A percentile compares a stretch with the other conserved stretches of the same genome.
Evolutionary conservation across 2,888 invertebrate species (phyloP).

Genomic region (Oeneis ivallda): DNA sequence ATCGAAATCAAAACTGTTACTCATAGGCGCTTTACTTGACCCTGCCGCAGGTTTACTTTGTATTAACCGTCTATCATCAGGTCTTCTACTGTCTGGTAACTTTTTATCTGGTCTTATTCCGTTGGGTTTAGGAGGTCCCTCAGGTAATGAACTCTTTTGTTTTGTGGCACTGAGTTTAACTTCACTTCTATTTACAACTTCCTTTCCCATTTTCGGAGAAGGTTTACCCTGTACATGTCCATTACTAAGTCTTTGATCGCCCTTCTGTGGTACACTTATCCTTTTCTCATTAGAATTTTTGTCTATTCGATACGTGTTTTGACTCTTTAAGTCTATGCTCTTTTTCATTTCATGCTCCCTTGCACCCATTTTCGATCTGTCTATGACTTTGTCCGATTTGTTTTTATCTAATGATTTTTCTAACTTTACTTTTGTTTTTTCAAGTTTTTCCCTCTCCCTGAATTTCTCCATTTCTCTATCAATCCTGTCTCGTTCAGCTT

Average conservation of each 20-base stretch:
- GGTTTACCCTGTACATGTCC: conserved; percentile 62
- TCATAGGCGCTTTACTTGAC: conserved; percentile 56
- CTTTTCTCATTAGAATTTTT: conserved; percentile 63
- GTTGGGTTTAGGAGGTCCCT: conserved; percentile 50
- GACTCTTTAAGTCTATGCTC: conserved; percentile 73
- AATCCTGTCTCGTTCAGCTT: conserved; percentile 70
- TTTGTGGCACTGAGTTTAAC: conserved; percentile 49
- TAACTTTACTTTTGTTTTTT: conserved; percentile 65
- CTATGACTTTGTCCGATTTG: conserved; percentile 53
- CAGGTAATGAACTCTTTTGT: conserved; percentile 46
- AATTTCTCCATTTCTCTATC: conserved; percentile 70
- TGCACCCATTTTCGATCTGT: conserved; percentile 54
- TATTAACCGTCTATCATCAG: conserved; percentile 54
- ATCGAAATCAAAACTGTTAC: conserved; percentile 71
- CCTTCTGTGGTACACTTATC: conserved; percentile 47
- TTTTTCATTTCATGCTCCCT: conserved; percentile 55
- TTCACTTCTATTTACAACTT: conserved; percentile 47
- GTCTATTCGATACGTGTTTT: conserved; percentile 78
- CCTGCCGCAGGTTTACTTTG: conserved; percentile 50
- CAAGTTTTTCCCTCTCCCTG: conserved; percentile 65
- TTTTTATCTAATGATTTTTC: conserved; percentile 56
- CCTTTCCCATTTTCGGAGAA: conserved; percentile 57
- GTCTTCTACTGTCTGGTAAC: conserved; percentile 45
- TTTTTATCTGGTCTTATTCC: conserved; percentile 42
- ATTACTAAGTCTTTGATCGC: conserved; percentile 55